Percentiles rank a stretch among this genome's conserved stretches.
Conservation (phyloP, 2,113 vertebrate species). For the Syngnathus floridae region DNA sequence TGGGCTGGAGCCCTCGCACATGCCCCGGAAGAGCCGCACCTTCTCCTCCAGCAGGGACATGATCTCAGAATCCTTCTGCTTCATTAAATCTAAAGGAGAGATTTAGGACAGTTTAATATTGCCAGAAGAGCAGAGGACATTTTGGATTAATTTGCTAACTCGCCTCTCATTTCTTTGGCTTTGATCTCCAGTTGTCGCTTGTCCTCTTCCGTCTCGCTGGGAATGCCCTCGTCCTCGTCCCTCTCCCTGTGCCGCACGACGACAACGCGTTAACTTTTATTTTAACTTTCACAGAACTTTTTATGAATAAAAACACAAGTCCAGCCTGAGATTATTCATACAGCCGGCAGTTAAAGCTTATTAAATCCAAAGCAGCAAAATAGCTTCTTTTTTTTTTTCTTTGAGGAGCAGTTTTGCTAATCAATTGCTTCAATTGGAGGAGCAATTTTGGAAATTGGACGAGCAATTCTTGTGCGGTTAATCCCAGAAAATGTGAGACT, state of each 20-base stretch:
- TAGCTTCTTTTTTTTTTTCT: no score
- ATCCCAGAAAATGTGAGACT: no score
- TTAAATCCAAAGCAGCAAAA: no score
- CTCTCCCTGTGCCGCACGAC: conserved; percentile 74
- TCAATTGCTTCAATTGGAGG: no score
- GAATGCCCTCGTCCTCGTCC: conserved; percentile 94
- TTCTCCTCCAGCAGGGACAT: conserved; percentile 86
- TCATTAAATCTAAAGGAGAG: conserved; percentile 77
- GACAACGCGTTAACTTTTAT: neutral
- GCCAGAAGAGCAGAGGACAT: neutral
- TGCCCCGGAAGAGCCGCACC: conserved; percentile 82
- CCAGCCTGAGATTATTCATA: no score
- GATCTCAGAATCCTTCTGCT: conserved; percentile 90
- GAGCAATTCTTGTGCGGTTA: neutral
- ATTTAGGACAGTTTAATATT: neutral
- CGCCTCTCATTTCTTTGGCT: conserved; percentile 89
- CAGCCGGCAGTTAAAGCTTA: no score
- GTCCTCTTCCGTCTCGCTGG: conserved; percentile 92
- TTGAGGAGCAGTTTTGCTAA: no score
- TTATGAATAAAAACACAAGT: no score
- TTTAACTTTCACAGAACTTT: no score
- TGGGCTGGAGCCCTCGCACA: conserved; percentile 75
- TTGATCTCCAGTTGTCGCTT: conserved; percentile 81
- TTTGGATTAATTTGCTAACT: conserved; percentile 14
- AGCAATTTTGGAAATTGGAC: no score